Evolutionary conservation across 2,113 vertebrate species (phyloP).

Genomic region (Prunella himalayana): DNA sequence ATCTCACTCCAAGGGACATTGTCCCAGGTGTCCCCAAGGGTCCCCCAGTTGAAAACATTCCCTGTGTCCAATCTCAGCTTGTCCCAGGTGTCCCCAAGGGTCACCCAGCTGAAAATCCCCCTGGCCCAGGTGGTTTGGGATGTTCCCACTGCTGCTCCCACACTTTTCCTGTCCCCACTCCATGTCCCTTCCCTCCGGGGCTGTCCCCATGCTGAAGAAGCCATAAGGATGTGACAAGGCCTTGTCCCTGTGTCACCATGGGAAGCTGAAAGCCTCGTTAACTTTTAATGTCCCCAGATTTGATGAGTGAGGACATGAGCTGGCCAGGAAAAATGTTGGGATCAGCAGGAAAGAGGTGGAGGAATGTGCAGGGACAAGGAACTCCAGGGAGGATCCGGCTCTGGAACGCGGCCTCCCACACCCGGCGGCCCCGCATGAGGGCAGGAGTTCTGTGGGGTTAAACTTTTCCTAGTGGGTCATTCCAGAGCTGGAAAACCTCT

Average conservation of each 20-base stretch:
- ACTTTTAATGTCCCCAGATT: neutral
- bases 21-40: neutral
- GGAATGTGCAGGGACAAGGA: neutral
- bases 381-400: neutral
- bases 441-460: neutral
- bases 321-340: rapidly evolving
- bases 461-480: neutral
- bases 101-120: neutral
- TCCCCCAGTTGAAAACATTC: neutral
- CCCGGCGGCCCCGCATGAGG: rapidly evolving
- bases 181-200: rapidly evolving
- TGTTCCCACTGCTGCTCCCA: neutral
- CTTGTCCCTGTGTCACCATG: neutral
- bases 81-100: neutral
- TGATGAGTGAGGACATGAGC: neutral
- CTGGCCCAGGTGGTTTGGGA: rapidly evolving
- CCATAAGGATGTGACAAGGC: rapidly evolving
- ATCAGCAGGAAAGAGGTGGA: neutral
- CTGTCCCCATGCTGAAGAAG: rapidly evolving
- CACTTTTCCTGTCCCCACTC: neutral
- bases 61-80: neutral
- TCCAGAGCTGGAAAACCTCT: neutral
- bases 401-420: neutral
- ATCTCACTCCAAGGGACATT: rapidly evolving
- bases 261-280: neutral